Evolutionary conservation across 2,113 vertebrate species (phyloP).

Genomic region (Bubalus kerabau): DNA sequence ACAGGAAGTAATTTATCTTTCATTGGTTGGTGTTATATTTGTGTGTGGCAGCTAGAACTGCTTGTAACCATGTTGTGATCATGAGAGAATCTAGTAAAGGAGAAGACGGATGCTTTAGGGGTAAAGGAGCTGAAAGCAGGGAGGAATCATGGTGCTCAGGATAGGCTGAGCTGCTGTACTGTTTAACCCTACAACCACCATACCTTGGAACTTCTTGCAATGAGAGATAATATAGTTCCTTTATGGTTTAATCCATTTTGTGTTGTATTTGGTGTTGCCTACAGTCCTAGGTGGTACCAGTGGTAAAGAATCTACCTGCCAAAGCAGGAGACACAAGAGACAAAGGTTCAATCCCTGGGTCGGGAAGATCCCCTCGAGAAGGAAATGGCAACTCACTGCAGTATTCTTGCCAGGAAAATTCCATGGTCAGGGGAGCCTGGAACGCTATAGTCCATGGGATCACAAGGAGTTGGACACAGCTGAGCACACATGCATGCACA

Average conservation of each 20-base stretch:
- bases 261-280: background rate
- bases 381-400: background rate
- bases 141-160: background rate
- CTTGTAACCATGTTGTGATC: background rate
- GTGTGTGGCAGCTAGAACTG: background rate
- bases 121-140: background rate
- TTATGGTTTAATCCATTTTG: background rate
- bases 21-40: background rate
- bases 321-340: background rate
- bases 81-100: background rate
- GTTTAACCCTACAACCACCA: background rate
- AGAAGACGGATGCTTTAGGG: background rate
- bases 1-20: background rate
- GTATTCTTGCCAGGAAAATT: background rate
- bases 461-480: background rate
- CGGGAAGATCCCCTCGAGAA: accelerated
- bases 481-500: background rate
- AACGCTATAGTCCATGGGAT: background rate
- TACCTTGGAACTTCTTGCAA: background rate
- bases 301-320: background rate
- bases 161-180: background rate
- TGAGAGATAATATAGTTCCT: background rate
- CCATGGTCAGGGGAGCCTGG: background rate
- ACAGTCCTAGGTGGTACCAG: background rate
- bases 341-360: background rate